These are phyloP conservation scores for Tolmerus cingulatus DNA, from an alignment of 2,888 invertebrate species.

Conservation along the genomic window DNA sequence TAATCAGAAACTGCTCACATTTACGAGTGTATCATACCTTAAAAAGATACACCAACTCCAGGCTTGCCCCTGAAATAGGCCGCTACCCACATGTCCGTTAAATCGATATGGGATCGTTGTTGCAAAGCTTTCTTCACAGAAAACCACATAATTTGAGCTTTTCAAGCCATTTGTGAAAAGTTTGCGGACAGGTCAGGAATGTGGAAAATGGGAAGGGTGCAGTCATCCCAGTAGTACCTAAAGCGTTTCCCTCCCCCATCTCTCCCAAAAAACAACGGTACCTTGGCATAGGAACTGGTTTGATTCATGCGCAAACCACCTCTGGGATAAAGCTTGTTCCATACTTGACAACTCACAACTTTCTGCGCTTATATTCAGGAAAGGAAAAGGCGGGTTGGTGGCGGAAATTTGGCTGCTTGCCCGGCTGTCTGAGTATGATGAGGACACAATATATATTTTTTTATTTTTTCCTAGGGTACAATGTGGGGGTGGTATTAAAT, in stretches of 20 bases:
- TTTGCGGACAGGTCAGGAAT: conserved; percentile 27
- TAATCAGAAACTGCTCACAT: background rate
- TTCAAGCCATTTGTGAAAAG: conserved; percentile 8
- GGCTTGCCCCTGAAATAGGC: background rate
- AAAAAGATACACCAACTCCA: background rate
- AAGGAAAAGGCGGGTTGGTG: background rate
- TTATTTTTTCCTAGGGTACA: no score
- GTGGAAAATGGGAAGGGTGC: background rate
- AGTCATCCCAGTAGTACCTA: background rate
- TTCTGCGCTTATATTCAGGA: background rate
- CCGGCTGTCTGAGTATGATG: conserved; percentile 1
- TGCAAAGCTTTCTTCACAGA: background rate
- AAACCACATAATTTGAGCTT: conserved; percentile 11
- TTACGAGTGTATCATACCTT: background rate
- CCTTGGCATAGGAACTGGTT: background rate
- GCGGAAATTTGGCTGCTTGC: conserved; percentile 12
- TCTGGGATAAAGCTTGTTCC: background rate
- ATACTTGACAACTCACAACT: background rate
- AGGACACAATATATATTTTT: background rate
- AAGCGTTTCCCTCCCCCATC: background rate
- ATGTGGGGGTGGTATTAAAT: background rate
- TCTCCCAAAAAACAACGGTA: background rate
- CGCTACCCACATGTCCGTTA: background rate
- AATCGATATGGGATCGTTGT: background rate
- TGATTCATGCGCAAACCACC: background rate